These are phyloP conservation scores for Lepilemur ruficaudatus DNA, from an alignment of 2,797 vertebrate species.

Conservation along the genomic window DNA sequence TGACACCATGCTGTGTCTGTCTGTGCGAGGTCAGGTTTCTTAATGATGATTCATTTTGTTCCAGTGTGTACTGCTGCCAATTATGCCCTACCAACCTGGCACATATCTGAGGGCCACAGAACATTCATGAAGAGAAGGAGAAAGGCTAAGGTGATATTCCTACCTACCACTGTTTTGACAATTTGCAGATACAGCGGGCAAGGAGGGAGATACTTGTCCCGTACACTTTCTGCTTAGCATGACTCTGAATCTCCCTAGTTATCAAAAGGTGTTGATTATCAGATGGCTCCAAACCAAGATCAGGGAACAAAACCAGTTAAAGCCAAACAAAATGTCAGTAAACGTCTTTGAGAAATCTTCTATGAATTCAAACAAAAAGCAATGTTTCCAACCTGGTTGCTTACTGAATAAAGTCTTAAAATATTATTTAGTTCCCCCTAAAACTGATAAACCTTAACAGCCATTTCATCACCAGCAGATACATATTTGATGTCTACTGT, in stretches of 20 bases:
- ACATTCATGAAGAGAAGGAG: neutral
- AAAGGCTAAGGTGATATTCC: neutral
- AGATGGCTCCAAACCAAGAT: neutral
- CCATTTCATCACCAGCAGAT: neutral
- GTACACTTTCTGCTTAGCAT: neutral
- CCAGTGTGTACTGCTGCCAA: neutral
- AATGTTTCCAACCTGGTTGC: neutral
- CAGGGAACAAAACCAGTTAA: neutral
- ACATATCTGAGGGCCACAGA: neutral
- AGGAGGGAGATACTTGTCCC: neutral
- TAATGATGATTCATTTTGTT: slow-evolving; percentile 45
- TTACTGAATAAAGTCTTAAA: neutral
- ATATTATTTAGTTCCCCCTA: neutral
- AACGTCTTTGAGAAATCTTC: neutral
- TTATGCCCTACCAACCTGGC: neutral
- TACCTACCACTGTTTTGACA: neutral
- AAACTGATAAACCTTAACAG: neutral
- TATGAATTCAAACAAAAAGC: neutral
- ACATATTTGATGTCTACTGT: neutral
- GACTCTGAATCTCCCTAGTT: neutral
- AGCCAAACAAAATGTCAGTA: neutral
- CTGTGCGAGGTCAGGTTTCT: neutral
- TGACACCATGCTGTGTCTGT: neutral
- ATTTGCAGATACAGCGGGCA: neutral
- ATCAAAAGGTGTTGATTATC: neutral